Percentiles rank a stretch among this genome's conserved stretches.
These are phyloP conservation scores for Harpagoxenus sublaevis DNA, from an alignment of 2,888 invertebrate species.

Conservation along the genomic window DNA sequence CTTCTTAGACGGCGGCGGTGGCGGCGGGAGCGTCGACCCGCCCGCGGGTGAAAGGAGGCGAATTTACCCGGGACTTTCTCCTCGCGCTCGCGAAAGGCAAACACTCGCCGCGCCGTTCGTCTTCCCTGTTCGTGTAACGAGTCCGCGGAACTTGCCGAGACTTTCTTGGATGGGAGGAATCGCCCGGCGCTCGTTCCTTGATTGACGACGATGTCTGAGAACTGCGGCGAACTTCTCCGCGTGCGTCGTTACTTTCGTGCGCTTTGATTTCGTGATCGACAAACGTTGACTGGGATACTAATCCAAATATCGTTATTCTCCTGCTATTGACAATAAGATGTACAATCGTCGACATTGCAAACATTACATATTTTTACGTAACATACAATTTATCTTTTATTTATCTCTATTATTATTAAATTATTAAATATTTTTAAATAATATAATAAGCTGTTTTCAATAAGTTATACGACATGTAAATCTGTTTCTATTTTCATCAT, in stretches of 20 bases:
- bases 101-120: slow-evolving; percentile 64
- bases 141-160: slow-evolving; percentile 56
- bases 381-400: background rate
- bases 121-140: slow-evolving; percentile 53
- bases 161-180: slow-evolving; percentile 51
- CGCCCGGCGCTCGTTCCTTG: slow-evolving; percentile 43
- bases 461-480: background rate
- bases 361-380: background rate
- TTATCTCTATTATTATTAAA: background rate
- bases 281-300: background rate
- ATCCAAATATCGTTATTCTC: slow-evolving; percentile 18
- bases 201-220: slow-evolving; percentile 54
- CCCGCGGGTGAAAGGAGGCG: slow-evolving; percentile 43
- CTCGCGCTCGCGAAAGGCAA: slow-evolving; percentile 68
- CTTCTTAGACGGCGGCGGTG: slow-evolving; percentile 71
- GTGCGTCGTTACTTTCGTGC: slow-evolving; percentile 21
- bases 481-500: background rate
- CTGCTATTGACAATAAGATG: background rate
- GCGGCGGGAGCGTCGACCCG: slow-evolving; percentile 44
- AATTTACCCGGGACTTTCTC: slow-evolving; percentile 52
- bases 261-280: slow-evolving; percentile 37
- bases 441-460: background rate
- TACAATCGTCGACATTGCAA: background rate
- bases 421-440: background rate
- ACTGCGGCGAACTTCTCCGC: slow-evolving; percentile 35